Base-by-base conservation (phyloP, 2,888 invertebrate species). In the Bugula neritina region DNA sequence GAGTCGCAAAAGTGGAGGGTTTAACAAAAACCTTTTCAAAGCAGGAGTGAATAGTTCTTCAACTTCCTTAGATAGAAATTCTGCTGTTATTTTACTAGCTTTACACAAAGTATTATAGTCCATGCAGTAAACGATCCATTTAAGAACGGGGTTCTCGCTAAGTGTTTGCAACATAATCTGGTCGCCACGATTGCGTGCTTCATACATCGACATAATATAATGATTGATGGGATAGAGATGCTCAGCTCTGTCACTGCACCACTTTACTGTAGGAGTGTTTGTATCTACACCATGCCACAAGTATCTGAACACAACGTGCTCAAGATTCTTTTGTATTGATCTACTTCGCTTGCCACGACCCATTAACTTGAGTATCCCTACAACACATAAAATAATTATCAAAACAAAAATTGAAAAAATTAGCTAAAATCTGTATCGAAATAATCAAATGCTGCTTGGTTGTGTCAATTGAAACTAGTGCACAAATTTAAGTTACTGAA, bases 281-380 rank as follows among this genome's bases (percentile, higher is more conserved):
- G 63, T 21, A n/a, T 63, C 27, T 31, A 63, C 34, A 21, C 63
- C 63, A 27, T 63, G 27, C 63, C 63, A 63, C 31, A 63, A 63
- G n/a, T 63, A 63, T 34, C 31, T 2, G n/a, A 2, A 63, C 5
- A 63, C 63, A 2, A 63, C 63, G 17, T 34, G 29, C 5, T 25
- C 13, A 13, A 63, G 31, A n/a, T 63, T 63, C 31, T 31, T 63
- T 31, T 63, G 63, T 2, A 63, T 63, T 13, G 63, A 63, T 21
- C 17, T 25, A 63, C 63, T 63, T 34, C 63, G 27, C 5, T 63
- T 2, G 3, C 25, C 31, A 25, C 31, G 21, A 13, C 63, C 63
- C 63, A 63, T 63, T 10, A 63, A 27, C 29, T 29, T 25, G 10
- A 63, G n/a, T 2, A 63, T 34, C 17, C 63, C 63, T 63, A 63